Evolutionary conservation across 2,113 vertebrate species (phyloP).

Genomic region (Bufo gargarizans): DNA sequence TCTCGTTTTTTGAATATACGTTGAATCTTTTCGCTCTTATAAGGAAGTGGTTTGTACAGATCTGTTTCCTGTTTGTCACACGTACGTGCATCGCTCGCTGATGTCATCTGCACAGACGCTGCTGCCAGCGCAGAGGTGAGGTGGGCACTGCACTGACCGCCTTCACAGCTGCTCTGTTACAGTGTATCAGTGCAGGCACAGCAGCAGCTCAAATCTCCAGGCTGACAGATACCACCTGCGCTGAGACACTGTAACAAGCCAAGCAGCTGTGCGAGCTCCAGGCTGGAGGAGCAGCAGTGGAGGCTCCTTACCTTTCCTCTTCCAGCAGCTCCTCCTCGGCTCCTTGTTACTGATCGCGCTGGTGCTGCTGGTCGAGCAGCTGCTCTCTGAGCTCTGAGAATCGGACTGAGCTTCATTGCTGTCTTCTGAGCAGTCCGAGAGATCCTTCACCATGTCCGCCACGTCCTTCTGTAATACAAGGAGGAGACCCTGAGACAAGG

Average conservation of each 20-base stretch:
- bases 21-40: conserved; percentile 69
- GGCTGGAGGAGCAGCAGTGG: not conserved
- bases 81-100: conserved; percentile 64
- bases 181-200: not conserved
- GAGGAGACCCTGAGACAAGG: not conserved
- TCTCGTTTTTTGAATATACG: conserved; percentile 58
- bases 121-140: not conserved
- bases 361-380: conserved; percentile 82
- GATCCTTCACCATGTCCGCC: conserved; percentile 83
- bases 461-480: conserved; percentile 83
- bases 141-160: not conserved
- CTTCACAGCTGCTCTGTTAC: not conserved
- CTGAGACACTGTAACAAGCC: not conserved
- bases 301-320: conserved; percentile 82
- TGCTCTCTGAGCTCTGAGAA: conserved; percentile 78
- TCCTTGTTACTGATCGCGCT: conserved; percentile 74
- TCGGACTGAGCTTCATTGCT: conserved; percentile 87
- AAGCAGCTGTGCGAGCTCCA: not conserved
- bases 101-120: conserved; percentile 58
- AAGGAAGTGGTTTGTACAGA: conserved; percentile 76
- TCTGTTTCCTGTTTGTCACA: conserved; percentile 75
- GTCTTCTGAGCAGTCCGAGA: conserved; percentile 89
- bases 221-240: not conserved
- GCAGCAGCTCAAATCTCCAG: too few species aligned
- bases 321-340: conserved; percentile 84